Base-by-base conservation (phyloP, 2,888 invertebrate species). In the Sphaeridia pumilis region DNA sequence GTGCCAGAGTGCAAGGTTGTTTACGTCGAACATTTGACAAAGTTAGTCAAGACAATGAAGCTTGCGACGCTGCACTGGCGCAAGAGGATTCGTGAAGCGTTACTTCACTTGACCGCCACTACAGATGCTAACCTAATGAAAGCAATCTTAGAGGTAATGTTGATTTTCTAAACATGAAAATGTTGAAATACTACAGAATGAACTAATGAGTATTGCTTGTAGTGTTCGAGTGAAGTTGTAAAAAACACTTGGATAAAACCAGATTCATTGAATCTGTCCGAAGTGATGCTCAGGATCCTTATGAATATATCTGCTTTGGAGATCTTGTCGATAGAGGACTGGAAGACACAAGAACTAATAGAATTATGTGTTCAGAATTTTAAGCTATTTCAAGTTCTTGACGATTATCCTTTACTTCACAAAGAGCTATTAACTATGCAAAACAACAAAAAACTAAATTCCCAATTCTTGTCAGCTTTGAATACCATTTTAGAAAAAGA, bases 221-320 rank as follows among this genome's bases (percentile, higher is more conserved):
- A 59, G 59, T 52, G 49, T 21, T 35, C 48, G 3, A 22, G 38
- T 25, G 38, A 46, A 1, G 46, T 49, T 22, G 54, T 59, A 12
- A 50, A 48, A 35, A 59, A 54, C 26, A 58, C 61, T 1, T 61
- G 61, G 61, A 4, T 53, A 4, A 58, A 58, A 35, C 58, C 56
- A 12, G 45, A 56, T 26, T 58, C 54, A 5, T 42, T 43, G 26
- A 31, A 31, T 17, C 49, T 52, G 47, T 38, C 41, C 5, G 57
- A 57, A 56, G 55, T 60, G 20, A 36, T 58, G 24, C 45, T 60
- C 7, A 24, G 57, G 25, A 26, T 60, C 5, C 20, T 57, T 26
- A 52, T 58, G 12, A 60, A 60, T 46, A 26, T 26, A 1, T 44
- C 52, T 4, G 49, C 43, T 1, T 46, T 56, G 20, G 49, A 57